Conservation (phyloP, 92 coral and sea anemone genomes). For the Palythoa grandis region DNA sequence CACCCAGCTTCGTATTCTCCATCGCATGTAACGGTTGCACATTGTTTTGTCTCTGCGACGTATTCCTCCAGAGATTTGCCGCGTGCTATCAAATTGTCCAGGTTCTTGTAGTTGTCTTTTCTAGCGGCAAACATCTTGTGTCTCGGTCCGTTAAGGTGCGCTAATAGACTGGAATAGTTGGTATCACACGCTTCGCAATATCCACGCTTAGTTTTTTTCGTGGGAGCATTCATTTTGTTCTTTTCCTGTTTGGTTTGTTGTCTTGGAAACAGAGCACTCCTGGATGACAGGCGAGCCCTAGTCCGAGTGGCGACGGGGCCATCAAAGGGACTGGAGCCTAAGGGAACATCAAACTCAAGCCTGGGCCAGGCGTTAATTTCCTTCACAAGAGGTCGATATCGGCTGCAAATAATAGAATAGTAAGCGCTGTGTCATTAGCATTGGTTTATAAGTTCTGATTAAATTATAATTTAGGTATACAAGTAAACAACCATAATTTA, state of each 20-base stretch:
- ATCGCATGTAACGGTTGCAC: no score
- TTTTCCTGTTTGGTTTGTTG: slow-evolving; percentile 12
- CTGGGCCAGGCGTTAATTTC: slow-evolving; percentile 83
- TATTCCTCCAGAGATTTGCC: slow-evolving; percentile 70
- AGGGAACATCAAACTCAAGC: slow-evolving; percentile 68
- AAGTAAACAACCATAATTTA: no score
- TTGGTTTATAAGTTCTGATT: no score
- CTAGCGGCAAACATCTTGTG: slow-evolving; percentile 64
- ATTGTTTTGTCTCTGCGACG: slow-evolving; percentile 36
- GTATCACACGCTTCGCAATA: slow-evolving; percentile 87
- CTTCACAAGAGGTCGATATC: slow-evolving; percentile 79
- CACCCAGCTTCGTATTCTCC: no score
- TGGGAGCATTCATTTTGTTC: slow-evolving; percentile 17
- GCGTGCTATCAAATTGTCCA: slow-evolving; percentile 66
- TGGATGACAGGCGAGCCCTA: slow-evolving; percentile 58
- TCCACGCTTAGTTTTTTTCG: slow-evolving; percentile 57
- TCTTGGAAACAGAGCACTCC: slow-evolving; percentile 49
- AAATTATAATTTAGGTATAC: no score
- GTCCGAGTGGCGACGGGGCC: slow-evolving; percentile 65
- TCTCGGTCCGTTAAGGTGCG: slow-evolving; percentile 55
- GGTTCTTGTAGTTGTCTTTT: slow-evolving; percentile 62
- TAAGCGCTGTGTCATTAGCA: no score
- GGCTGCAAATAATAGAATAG: slow-evolving; percentile 45
- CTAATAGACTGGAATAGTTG: slow-evolving; percentile 53
- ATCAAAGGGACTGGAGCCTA: slow-evolving; percentile 85